Conservation (phyloP, 2,797 vertebrate genomes). For the Poecilia picta region DNA sequence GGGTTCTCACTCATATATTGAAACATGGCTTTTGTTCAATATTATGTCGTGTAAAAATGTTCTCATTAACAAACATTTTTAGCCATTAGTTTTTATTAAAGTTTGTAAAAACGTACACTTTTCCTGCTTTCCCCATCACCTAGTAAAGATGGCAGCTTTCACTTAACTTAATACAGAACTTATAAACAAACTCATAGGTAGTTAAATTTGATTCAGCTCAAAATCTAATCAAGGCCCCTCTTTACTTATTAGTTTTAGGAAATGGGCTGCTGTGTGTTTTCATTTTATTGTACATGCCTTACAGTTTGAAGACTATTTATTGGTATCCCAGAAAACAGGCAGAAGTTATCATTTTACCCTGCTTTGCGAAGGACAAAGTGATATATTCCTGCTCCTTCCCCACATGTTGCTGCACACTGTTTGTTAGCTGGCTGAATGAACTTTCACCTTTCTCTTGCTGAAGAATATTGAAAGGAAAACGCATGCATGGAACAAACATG, state of each 20-base stretch:
- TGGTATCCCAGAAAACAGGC: not conserved
- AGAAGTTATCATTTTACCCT: not conserved
- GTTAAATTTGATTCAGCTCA: no score
- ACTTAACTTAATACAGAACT: not conserved
- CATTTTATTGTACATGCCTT: not conserved
- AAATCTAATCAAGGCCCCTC: constrained; percentile 2
- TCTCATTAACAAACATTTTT: not conserved
- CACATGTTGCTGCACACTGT: not conserved
- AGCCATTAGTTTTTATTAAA: not conserved
- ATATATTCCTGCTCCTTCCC: not conserved
- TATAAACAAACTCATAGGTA: not conserved
- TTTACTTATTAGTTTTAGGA: not conserved
- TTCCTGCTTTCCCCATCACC: not conserved
- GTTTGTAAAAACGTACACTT: not conserved
- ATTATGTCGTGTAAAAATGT: not conserved
- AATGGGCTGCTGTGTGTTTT: not conserved
- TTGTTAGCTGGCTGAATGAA: not conserved
- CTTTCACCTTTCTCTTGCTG: not conserved
- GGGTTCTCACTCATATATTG: not conserved
- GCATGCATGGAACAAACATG: no score
- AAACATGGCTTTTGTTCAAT: not conserved
- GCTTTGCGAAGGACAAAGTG: not conserved
- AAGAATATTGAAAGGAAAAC: no score
- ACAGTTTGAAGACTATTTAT: not conserved
- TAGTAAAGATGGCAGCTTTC: not conserved